Evolutionary conservation across 2,113 vertebrate species (phyloP).

Genomic region (Ochotona princeps): DNA sequence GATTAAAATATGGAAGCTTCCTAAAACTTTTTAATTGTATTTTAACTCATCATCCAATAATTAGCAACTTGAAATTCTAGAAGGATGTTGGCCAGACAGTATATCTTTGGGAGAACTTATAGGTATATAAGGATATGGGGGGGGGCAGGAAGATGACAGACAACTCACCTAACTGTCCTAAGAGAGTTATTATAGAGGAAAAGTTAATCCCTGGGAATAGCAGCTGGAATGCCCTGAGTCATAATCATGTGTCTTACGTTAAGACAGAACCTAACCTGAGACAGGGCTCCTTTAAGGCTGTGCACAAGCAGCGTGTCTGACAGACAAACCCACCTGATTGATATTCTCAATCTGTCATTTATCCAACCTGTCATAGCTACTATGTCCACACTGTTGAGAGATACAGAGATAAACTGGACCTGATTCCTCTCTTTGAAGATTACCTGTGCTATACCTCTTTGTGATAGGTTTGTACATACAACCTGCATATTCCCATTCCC

Average conservation of each 20-base stretch:
- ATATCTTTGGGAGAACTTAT: conserved; percentile 10
- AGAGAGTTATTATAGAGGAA: background rate
- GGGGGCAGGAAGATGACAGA: background rate
- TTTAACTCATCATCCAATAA: conserved; percentile 39
- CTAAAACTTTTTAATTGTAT: conserved; percentile 39
- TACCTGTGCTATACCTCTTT: background rate
- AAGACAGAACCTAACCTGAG: background rate
- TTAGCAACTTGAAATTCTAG: conserved; percentile 39
- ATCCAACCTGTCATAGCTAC: background rate
- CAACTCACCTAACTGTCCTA: background rate
- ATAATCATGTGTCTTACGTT: background rate
- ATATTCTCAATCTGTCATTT: conserved; percentile 1
- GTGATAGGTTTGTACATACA: background rate
- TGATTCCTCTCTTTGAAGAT: background rate
- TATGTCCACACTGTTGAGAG: background rate
- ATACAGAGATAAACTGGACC: background rate
- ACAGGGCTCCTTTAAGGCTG: background rate
- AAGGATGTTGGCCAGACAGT: conserved; percentile 5
- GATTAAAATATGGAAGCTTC: conserved; percentile 53
- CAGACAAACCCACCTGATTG: background rate
- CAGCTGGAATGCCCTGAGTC: background rate
- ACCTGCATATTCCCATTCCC: background rate
- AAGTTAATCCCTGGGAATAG: background rate
- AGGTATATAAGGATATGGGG: background rate
- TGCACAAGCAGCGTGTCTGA: background rate